Evolutionary conservation across 1,140 invertebrate genomes (phyloP).

Genomic region (Caenorhabditis inopinata): DNA sequence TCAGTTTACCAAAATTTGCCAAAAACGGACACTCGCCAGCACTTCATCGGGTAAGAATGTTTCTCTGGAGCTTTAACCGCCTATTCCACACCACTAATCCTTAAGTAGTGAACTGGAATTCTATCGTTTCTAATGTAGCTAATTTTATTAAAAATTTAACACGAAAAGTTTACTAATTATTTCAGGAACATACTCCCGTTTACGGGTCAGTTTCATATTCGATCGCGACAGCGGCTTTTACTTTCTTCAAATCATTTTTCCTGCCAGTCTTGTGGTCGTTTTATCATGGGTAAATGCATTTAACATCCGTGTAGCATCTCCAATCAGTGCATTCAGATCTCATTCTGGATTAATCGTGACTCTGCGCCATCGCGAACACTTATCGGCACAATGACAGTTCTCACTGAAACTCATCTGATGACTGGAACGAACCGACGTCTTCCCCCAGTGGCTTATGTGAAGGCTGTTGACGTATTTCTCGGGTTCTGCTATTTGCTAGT

Average conservation of each 20-base stretch:
- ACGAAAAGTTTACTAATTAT: not conserved
- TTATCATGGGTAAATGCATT: constrained; percentile 79
- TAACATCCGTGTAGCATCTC: not conserved
- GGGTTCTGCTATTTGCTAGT: constrained; percentile 58
- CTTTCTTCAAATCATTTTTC: constrained; percentile 97
- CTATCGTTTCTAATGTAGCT: no score
- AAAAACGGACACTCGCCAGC: constrained; percentile 45
- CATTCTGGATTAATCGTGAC: constrained; percentile 67
- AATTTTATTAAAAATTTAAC: no score
- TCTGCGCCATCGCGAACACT: constrained; percentile 53
- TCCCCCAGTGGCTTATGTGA: constrained; percentile 57
- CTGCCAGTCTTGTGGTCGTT: constrained; percentile 93
- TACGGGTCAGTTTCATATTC: constrained; percentile 95
- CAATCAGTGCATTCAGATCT: constrained; percentile 68
- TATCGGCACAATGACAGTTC: constrained; percentile 56
- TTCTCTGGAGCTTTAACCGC: no score
- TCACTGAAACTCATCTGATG: constrained; percentile 57
- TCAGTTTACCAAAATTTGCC: constrained; percentile 45
- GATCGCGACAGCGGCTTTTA: constrained; percentile 97
- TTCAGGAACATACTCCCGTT: constrained; percentile 89
- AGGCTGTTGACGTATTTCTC: constrained; percentile 59
- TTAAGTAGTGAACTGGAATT: no score
- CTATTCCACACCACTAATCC: no score
- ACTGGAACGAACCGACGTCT: constrained; percentile 46
- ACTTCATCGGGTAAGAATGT: constrained; percentile 53